These are phyloP conservation scores for Crocallis elinguaria DNA, from an alignment of 2,888 invertebrate species.

Conservation along the genomic window DNA sequence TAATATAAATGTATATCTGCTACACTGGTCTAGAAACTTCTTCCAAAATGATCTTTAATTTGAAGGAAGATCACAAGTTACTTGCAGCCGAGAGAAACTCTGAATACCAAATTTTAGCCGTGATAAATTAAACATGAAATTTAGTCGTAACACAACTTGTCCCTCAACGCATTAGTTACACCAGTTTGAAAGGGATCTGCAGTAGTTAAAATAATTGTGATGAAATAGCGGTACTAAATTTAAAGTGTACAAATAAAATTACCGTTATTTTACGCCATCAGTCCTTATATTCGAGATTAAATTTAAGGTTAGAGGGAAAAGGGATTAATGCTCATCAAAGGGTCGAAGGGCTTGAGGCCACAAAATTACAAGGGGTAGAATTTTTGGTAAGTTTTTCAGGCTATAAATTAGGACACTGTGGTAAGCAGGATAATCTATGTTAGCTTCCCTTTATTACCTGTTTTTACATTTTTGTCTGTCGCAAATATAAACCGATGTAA, in stretches of 20 bases:
- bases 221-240: not conserved
- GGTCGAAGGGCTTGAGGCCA: constrained; percentile 16
- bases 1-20: too few species aligned
- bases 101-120: too few species aligned
- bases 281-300: constrained; percentile 5
- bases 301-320: constrained; percentile 17
- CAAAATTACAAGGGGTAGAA: constrained; percentile 10
- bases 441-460: not conserved
- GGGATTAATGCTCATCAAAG: constrained; percentile 22
- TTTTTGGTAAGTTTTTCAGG: constrained; percentile 12
- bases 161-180: too few species aligned
- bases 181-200: too few species aligned
- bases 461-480: not conserved
- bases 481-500: too few species aligned
- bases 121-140: too few species aligned
- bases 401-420: constrained; percentile 2
- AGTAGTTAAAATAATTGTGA: not conserved
- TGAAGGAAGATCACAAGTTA: too few species aligned
- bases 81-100: too few species aligned
- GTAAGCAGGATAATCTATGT: not conserved
- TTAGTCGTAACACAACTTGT: too few species aligned
- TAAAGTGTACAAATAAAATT: not conserved
- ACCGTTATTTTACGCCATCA: not conserved
- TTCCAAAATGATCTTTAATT: too few species aligned
- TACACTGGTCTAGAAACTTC: too few species aligned